A percentile compares a stretch with the other conserved stretches of the same genome.
These are phyloP conservation scores for Phataginus tetradactyla DNA, from an alignment of 2,797 vertebrate species.

Conservation along the genomic window DNA sequence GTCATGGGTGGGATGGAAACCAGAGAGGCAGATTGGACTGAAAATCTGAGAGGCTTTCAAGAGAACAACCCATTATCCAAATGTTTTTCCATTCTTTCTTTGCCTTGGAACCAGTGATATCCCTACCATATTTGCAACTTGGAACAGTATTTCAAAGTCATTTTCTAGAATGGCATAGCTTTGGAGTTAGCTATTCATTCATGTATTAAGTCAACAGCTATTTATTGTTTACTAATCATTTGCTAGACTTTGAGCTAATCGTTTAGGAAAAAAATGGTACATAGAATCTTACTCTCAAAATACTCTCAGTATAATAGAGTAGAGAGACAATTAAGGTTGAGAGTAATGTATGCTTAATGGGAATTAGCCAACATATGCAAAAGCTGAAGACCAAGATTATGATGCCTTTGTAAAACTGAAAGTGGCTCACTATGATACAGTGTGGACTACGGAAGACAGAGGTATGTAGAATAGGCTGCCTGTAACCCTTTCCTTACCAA, in stretches of 20 bases:
- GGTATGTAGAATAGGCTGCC: background rate
- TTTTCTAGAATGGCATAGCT: background rate
- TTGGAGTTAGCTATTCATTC: background rate
- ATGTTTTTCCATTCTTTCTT: background rate
- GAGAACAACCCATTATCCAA: background rate
- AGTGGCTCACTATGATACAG: background rate
- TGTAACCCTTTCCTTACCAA: fast-evolving
- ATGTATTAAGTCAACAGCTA: background rate
- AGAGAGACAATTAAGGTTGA: background rate
- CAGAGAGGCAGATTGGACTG: background rate
- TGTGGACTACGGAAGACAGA: background rate
- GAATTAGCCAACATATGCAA: background rate
- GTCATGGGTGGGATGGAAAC: background rate
- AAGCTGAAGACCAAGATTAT: background rate
- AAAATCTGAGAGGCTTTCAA: background rate
- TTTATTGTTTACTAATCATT: background rate
- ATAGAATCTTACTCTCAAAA: background rate
- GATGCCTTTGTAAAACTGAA: background rate
- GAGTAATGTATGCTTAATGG: background rate
- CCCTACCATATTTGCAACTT: background rate
- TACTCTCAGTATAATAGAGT: background rate
- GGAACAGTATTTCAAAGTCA: background rate
- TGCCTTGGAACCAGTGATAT: background rate
- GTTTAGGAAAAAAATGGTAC: background rate
- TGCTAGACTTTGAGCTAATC: background rate